Evolutionary conservation across 30 jellyfish, hydroid and myxozoan species (phyloP), one percentile per base, ranked within the genome.

Genomic region (Morbakka virulenta): DNA sequence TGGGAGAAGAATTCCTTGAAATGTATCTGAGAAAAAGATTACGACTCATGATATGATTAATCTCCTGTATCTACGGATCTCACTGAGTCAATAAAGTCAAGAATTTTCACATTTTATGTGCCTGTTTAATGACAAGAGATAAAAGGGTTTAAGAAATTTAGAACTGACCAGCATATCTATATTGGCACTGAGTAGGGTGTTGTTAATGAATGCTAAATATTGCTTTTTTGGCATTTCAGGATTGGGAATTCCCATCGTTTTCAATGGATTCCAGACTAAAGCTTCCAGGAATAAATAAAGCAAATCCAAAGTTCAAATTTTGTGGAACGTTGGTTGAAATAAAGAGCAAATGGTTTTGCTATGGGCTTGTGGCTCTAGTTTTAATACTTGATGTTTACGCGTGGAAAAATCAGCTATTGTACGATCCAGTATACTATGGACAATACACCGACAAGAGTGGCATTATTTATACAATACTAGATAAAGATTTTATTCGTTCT

Each of bases 201-300:
- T n/a, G n/a, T n/a, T n/a, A n/a, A n/a, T n/a, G n/a, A n/a, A n/a
- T n/a, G n/a, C n/a, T n/a, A n/a, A n/a, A n/a, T n/a, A n/a, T n/a
- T n/a, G n/a, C n/a, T n/a, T n/a, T n/a, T n/a, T n/a, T n/a, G n/a
- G n/a, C 66, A 12, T 3, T 69, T 13, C 34, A 79, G 91, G 91
- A 79, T 36, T 79, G 91, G 91, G 72, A 79, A 68, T 79, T 66
- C 29, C 91, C 91, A 47, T 41, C 62, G 21, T 79, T 79, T 24
- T 20, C 29, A 23, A 23, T 21, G 23, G 67, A 69, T 24, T 24
- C 74, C 4, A 28, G 35, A 24, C n/a, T 79, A 49, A 79, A 79
- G 75, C 77, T 79, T 23, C 91, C 91, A 2, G 91, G 91, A 4
- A 21, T 69, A 13, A 49, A 50, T 11, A 47, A 28, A 24, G 13